These are phyloP conservation scores for Nasonia longicornis DNA, from an alignment of 1,140 invertebrate genomes.

Conservation along the genomic window DNA sequence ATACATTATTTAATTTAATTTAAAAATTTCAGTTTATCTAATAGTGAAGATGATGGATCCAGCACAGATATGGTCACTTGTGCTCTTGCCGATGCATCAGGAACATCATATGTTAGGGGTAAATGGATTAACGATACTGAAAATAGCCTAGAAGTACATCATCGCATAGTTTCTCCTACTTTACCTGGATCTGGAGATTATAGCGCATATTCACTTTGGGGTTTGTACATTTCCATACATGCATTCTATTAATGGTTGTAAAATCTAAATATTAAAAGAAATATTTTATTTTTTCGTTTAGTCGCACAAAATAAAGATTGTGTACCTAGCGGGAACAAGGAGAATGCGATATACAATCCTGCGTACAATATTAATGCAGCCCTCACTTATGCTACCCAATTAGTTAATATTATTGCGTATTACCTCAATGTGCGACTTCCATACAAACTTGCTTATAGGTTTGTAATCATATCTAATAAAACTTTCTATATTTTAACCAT, in stretches of 20 bases:
- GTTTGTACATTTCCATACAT: constrained; percentile 61
- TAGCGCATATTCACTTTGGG: constrained; percentile 80
- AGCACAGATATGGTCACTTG: constrained; percentile 75
- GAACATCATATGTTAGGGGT: constrained; percentile 80
- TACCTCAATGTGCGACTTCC: constrained; percentile 83
- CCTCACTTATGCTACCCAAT: constrained; percentile 84
- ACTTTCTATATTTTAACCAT: constrained; percentile 7
- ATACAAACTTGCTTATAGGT: constrained; percentile 82
- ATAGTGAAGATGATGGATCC: constrained; percentile 71
- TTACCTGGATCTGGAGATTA: constrained; percentile 84
- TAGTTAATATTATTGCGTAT: constrained; percentile 83
- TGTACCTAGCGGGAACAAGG: constrained; percentile 70
- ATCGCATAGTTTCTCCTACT: constrained; percentile 80
- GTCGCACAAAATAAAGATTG: constrained; percentile 77
- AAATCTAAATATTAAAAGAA: background rate
- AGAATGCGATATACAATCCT: constrained; percentile 73
- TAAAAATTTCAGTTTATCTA: constrained; percentile 58
- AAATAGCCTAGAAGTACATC: constrained; percentile 75
- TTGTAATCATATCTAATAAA: constrained; percentile 2
- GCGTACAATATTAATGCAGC: constrained; percentile 83
- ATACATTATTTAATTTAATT: constrained; percentile 13
- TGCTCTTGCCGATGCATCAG: constrained; percentile 81
- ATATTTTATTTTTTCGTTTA: constrained; percentile 51
- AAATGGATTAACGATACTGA: constrained; percentile 80
- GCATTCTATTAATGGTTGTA: background rate